Evolutionary conservation across 2,113 vertebrate species (phyloP), one percentile per base, ranked within the genome.

Genomic region (Rhinopomastus cyanomelas): DNA sequence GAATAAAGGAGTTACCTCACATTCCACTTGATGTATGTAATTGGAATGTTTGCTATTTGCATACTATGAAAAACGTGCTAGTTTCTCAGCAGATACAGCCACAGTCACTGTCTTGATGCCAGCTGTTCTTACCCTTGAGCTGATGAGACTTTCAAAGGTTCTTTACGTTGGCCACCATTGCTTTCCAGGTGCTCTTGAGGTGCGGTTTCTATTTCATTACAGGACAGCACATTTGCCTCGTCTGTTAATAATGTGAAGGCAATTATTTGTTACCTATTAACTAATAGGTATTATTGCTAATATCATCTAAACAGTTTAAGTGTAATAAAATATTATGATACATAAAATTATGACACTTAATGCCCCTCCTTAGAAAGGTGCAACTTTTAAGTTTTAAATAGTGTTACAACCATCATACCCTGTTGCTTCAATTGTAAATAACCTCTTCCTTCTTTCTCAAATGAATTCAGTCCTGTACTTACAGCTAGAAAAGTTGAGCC

Each of bases 231-330:
- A 37, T 88, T 89, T 60, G 59, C 26, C 55, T 92, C 95, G 90
- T 85, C 97, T 98, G 93, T 91, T 93, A 79, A 94, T 48, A 94
- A 95, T 6, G 12, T 94, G 94, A 29, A 95, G 16, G 66, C 32
- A 88, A 66, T 88, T 62, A 51, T 46, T 90, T 73, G 66, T 29
- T 39, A 32, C 19, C 10, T 14, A 36, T 37, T 60, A 87, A 64
- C 37, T 57, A 66, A 71, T 42, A 87, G 59, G 12, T 77, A 37
- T 17, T 92, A 79, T 27, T 80, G 30, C 32, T 46, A 89, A 11
- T 32, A 67, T 14, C 6, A 76, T 22, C 32, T 29, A 29, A 85
- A 37, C 4, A 76, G 34, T 67, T 59, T 64, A 32, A 84, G 13
- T 46, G 27, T 37, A 81, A 19, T 37, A 68, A 39, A 86, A 29